Evolutionary conservation across 2,888 invertebrate species (phyloP), one percentile per base, ranked within the genome.

Genomic region (Tigriopus californicus): DNA sequence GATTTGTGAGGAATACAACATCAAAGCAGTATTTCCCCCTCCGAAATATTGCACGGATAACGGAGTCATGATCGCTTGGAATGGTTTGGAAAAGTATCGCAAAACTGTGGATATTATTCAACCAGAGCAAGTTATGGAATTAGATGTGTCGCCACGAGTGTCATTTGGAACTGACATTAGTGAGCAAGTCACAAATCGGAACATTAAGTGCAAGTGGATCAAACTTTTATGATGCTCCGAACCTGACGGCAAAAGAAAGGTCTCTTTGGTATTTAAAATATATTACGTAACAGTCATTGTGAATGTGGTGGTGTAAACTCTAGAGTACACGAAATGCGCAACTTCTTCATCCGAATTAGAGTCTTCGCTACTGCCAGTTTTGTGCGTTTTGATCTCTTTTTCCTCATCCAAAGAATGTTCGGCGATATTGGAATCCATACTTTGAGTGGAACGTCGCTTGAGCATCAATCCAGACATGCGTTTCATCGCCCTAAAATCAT

Each of bases 31-130:
- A 60, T 78, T 85, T 61, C 92, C 95, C 13, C 85, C 89, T 2
- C 80, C 83, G 22, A 76, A 78, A 67, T 76, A 91, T 11, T 98
- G 98, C 70, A 92, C 91, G 0, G 98, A 98, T 70, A 98, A 98
- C 77, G 98, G 97, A 8, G 79, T 92, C 41, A 98, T 98, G 98
- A 88, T 98, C 66, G 97, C 97, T 18, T 97, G 97, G 94, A 94
- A 94, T 76, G 95, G 90, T 10, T 75, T 91, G 57, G 94, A 95
- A 72, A 83, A 80, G 70, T 76, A 79, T 65, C 71, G 67, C 60
- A 70, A 69, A 24, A 72, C 76, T 20, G 65, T 73, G 62, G 80
- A 79, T 57, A 42, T 70, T 58, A 70, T 71, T 51, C 65, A 70
- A 6, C 74, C 81, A 67, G 74, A 82, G 53, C 77, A 81, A 62